Evolutionary conservation across 2,113 vertebrate species (phyloP), one percentile per base, ranked within the genome.

Genomic region (Rhagologus leucostigma): DNA sequence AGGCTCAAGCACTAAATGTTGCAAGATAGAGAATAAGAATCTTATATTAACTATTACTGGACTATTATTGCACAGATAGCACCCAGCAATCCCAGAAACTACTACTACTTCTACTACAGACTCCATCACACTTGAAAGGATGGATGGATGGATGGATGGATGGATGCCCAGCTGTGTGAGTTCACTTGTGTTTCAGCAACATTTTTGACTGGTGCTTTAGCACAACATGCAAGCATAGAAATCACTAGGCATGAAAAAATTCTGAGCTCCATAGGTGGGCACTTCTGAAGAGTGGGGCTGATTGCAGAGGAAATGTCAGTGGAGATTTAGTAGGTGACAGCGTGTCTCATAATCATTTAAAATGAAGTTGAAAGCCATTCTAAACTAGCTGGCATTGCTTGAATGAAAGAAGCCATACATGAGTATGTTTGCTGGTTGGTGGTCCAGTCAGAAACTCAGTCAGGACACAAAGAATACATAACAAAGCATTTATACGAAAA

Each of bases 311-410:
- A 89, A 90, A 75, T 7, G 23, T 52, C 84, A 87, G 1, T 16
- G 81, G 87, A 71, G 24, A 80, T 73, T 80, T 57, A 76, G 37
- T 41, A 90, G 62, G 60, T 87, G 56, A 81, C 69, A 92, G 14
- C 39, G n/a, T 55, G 29, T 50, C 70, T 83, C 39, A 75, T 67
- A 84, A 89, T 78, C 10, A 88, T 79, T 69, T 79, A 32, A 93
- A 95, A 85, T 64, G 4, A 85, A 90, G n/a, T 16, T 79, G 69
- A 93, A 96, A 87, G 55, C 41, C 67, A 85, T 94, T 88, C 75
- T 95, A 88, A 93, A 64, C 32, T 33, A 57, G 32, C 32, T 83
- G 63, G 53, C 53, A 80, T 37, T 39, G 26, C 79, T 65, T 88
- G 70, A 92, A 32, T 76, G 29, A 65, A 91, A 87, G 57, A 64